Evolutionary conservation across 2,888 invertebrate genomes (phyloP), one percentile per base, ranked within the genome.

Genomic region (Hyalella azteca): DNA sequence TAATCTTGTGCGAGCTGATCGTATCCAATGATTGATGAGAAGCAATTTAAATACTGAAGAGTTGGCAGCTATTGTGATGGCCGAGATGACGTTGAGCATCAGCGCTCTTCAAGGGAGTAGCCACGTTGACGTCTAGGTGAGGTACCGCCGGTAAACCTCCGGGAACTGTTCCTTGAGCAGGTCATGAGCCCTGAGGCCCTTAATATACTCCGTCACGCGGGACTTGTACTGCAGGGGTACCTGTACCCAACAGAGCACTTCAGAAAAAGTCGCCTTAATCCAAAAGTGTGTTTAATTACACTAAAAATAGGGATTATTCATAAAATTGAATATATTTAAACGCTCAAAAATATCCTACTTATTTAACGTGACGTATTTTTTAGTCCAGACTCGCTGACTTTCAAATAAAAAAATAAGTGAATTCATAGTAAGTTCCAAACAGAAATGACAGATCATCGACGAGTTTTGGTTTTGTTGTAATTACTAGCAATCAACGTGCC

Each of bases 141-240:
- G n/a, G n/a, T n/a, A n/a, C n/a, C 36, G 66, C 66, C 19, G 32
- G 66, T 29, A 66, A 11, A n/a, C 66, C n/a, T 66, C 41, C 13
- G 75, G 54, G 15, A 59, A 29, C 29, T 59, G 39, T 26, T 54
- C 54, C n/a, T 36, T 48, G 19, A 59, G 41, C 15, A 45, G 41
- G 2, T 41, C 49, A 2, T 75, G 41, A 26, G 59, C 76, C 36
- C 54, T 48, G 22, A 80, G 66, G 15, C 40, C 36, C 19, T 77
- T 80, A 1, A 80, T 19, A 26, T 66, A 80, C 11, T 32, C 39
- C 36, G 59, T 80, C 13, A 80, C 77, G 26, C 75, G 50, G 40
- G 7, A 1, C 39, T 59, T 66, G 48, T 39, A 77, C 66, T 80
- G 48, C 66, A 77, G 39, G 26, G 79, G 79, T 2, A 80, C 36